Conservation (phyloP, 37 sponge, comb jelly and placozoan genomes). For the Ianthella basta region DNA sequence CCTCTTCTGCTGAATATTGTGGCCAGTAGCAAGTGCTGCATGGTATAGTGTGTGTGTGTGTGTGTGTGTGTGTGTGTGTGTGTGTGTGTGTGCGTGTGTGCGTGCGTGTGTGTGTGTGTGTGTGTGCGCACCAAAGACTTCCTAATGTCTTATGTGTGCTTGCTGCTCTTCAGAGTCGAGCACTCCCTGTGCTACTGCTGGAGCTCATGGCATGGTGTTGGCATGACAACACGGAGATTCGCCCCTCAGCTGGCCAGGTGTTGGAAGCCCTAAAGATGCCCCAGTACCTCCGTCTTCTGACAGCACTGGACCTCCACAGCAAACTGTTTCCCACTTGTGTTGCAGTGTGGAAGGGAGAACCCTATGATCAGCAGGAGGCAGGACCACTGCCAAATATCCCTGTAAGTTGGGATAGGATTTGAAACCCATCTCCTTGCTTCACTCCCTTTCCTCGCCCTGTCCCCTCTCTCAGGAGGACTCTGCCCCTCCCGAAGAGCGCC, state of each 20-base stretch:
- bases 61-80: not conserved
- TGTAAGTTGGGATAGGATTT: not conserved
- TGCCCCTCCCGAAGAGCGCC: not conserved
- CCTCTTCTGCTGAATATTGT: not conserved
- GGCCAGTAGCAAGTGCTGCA: not conserved
- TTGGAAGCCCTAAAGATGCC: constrained; percentile 23
- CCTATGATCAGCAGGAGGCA: not conserved
- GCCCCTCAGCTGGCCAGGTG: constrained; percentile 72
- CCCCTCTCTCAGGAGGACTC: not conserved
- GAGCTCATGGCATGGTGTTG: constrained; percentile 95
- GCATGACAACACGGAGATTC: constrained; percentile 69
- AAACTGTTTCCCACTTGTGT: constrained; percentile 18
- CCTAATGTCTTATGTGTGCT: not conserved
- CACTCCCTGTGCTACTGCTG: constrained; percentile 69
- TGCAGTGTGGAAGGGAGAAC: constrained; percentile 1
- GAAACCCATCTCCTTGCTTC: not conserved
- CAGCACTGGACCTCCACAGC: constrained; percentile 54
- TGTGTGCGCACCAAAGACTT: not conserved
- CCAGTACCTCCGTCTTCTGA: constrained; percentile 66
- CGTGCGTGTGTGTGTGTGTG: not conserved
- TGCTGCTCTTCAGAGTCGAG: constrained; percentile 37
- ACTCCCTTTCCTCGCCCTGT: not conserved
- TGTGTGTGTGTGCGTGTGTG: not conserved
- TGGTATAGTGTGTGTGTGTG: not conserved
- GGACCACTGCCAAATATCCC: too few relatives aligned